Evolutionary conservation across 2,888 invertebrate genomes (phyloP), one percentile per base, ranked within the genome.

Genomic region (Ophion slaviceki): DNA sequence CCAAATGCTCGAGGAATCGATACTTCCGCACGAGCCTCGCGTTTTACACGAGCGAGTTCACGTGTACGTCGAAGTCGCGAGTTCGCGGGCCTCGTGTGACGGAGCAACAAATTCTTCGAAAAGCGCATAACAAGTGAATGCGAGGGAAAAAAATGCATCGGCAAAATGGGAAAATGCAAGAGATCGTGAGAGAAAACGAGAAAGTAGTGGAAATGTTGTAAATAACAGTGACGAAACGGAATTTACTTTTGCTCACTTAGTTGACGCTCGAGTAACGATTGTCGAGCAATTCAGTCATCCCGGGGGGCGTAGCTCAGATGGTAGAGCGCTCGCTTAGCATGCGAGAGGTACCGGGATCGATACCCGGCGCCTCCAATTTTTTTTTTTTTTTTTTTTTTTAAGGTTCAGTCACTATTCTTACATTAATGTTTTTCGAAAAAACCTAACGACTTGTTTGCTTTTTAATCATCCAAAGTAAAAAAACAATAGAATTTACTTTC

Each of bases 291-390:
- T 0, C 2, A 10, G 5, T 36, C 66, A 32, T 45, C 36, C 75
- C 10, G 88, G 88, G 88, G 88, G 88, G 88, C 87, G 89, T 88
- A 89, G 89, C 87, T 89, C 88, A 89, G 87, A 89, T 89, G 88
- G 87, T 88, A 90, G 87, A 90, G 87, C 87, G 87, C 88, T 88
- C 89, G 89, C 86, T 90, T 89, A 86, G 88, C 87, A 88, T 88
- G 88, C 86, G 89, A 88, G 89, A 90, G 89, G 88, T 89, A 88
- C 87, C 89, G 86, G 88, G 88, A 90, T 91, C 88, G 88, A 90
- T 89, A 86, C 87, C 88, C 88, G 88, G 87, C 87, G 86, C 86
- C 86, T 89, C 87, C 88, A 89, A 88, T 24, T 57, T 57, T 59
- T 61, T 80, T 85, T 82, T 76, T 75, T 71, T 78, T 72, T 24